Base-by-base conservation (phyloP, 2,113 vertebrate species). In the Bambusicola thoracicus region DNA sequence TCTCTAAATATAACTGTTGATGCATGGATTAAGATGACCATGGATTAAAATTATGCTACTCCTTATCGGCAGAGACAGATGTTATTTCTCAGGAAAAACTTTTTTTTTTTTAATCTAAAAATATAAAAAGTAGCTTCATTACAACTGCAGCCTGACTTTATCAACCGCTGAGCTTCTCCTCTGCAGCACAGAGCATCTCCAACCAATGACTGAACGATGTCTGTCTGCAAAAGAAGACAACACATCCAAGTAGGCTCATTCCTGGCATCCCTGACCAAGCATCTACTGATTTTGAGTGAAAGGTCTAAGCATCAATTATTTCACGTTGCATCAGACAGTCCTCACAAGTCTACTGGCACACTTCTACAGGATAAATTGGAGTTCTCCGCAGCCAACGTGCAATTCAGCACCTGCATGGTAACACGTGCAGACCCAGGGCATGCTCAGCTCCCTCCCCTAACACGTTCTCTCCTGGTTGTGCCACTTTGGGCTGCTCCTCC, bases 191-290 rank as follows among this genome's bases (percentile, higher is more conserved):
- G 38, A 8, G 55, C 48, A 2, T 20, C 24, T 17, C 3, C 46
- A 49, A 1, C 13, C 24, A 12, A 0, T 44, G 2, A 13, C 3
- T 56, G 2, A n/a, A 1, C 34, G 8, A 5, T 4, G 36, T 18
- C 19, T 2, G n/a, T 1, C 25, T 40, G 0, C 21, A n/a, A 13
- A 41, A 75, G 32, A 27, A 29, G 40, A 55, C 15, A 20, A 24
- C 25, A 18, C 46, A 63, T 20, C 17, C 13, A 3, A 4, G 4
- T 10, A 4, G 30, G 55, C 51, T n/a, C 3, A 0, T 10, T 6
- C 61, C 29, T 3, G 1, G 16, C 24, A 18, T 56, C 49, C 0
- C 1, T 0, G 8, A 51, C 34, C 3, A 27, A 75, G 29, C 1
- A 19, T 1, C 36, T 0, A 3, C 1, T 0, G 49, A 2, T 17